Percentiles rank a stretch among this genome's conserved stretches.
phyloP scores from a whole-genome alignment of 2,888 invertebrate genomes.

The Clistopyga incitator region DNA sequence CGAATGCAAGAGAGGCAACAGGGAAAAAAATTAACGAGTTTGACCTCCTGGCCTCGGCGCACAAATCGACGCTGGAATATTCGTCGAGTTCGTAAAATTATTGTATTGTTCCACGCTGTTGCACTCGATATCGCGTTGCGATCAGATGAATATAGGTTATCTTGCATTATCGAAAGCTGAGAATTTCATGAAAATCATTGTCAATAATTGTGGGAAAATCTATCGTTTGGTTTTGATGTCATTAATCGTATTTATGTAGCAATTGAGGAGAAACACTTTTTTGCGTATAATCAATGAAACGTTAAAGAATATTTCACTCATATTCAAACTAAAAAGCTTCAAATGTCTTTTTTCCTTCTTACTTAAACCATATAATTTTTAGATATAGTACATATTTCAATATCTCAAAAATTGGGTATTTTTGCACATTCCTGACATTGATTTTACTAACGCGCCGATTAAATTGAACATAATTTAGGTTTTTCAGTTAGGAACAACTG shows the following conservation, averaged over 20 bases:
- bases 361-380: no score
- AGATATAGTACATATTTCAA: no score
- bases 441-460: no score
- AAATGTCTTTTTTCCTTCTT: no score
- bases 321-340: no score
- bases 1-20: conserved; percentile 14
- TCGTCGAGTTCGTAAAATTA: conserved; percentile 5
- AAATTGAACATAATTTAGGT: no score
- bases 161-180: not conserved
- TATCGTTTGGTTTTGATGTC: not conserved
- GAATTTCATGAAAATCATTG: not conserved
- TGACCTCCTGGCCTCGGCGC: conserved; percentile 9
- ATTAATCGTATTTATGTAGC: no score
- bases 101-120: not conserved
- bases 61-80: conserved; percentile 9
- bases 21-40: conserved; percentile 14
- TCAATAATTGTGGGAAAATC: not conserved
- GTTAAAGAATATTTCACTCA: no score
- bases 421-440: no score
- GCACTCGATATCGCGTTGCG: not conserved
- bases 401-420: no score
- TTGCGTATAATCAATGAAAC: no score
- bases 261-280: no score
- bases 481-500: not conserved
- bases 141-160: not conserved